Percentiles rank a stretch among this genome's conserved stretches.
Evolutionary conservation across 2,797 vertebrate species (phyloP).

Genomic region (Pipistrellus nathusii): DNA sequence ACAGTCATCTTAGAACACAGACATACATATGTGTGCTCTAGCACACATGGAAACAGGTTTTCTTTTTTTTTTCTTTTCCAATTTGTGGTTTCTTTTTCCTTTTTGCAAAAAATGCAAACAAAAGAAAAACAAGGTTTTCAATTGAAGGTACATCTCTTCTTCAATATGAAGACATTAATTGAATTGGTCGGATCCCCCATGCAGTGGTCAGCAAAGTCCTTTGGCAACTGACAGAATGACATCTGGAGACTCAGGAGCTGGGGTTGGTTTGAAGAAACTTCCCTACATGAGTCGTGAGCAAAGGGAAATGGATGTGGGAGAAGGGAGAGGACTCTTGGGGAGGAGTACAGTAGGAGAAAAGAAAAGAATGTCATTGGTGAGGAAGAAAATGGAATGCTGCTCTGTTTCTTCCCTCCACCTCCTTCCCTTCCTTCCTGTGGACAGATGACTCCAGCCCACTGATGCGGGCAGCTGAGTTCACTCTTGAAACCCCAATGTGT

Average conservation of each 20-base stretch:
- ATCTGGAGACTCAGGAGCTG: constrained; percentile 86
- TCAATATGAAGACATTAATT: constrained; percentile 99
- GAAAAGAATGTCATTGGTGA: constrained; percentile 83
- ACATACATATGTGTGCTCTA: constrained; percentile 79
- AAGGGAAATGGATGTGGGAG: constrained; percentile 69
- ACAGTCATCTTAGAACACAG: constrained; percentile 85
- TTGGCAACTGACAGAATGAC: constrained; percentile 89
- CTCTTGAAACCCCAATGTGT: constrained; percentile 73
- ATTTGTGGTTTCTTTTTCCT: constrained; percentile 86
- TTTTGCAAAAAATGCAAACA: constrained; percentile 91
- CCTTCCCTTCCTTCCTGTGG: constrained; percentile 82
- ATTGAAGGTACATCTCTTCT: constrained; percentile 96
- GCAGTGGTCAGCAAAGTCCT: constrained; percentile 93
- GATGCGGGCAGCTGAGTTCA: constrained; percentile 80
- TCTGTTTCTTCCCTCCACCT: constrained; percentile 80
- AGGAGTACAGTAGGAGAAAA: constrained; percentile 79
- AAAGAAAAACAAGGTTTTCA: constrained; percentile 90
- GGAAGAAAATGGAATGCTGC: constrained; percentile 67
- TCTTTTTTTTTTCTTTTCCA: constrained; percentile 81
- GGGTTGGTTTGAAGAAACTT: constrained; percentile 82
- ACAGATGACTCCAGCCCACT: constrained; percentile 79
- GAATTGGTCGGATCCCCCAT: constrained; percentile 90
- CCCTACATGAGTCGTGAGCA: constrained; percentile 82
- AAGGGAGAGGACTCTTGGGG: constrained; percentile 62
- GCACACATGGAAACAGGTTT: constrained; percentile 87